Conservation (phyloP, 2,113 vertebrate species). For the Ursus arctos region DNA sequence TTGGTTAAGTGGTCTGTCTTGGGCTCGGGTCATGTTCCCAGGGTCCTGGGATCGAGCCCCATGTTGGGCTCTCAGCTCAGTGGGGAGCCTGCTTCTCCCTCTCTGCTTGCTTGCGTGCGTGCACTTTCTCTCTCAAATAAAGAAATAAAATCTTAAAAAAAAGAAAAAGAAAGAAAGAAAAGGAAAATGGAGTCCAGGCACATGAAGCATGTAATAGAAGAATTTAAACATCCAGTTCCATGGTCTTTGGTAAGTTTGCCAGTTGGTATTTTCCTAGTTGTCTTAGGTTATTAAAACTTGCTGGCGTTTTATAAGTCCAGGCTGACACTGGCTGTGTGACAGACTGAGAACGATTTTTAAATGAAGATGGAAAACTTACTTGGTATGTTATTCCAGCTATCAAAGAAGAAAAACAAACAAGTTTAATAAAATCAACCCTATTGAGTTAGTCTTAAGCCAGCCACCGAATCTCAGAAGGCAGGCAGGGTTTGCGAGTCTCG, state of each 20-base stretch:
- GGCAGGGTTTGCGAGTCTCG: not conserved
- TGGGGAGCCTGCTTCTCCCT: no score
- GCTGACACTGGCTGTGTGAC: not conserved
- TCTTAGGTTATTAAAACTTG: not conserved
- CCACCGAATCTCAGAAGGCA: not conserved
- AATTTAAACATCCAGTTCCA: not conserved
- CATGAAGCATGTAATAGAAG: not conserved
- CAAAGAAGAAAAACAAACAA: not conserved
- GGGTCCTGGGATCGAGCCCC: no score
- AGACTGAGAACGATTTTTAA: slow-evolving; percentile 21
- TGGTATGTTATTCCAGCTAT: not conserved
- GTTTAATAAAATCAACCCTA: not conserved
- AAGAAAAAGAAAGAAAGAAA: not conserved
- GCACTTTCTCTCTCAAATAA: no score
- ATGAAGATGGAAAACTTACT: not conserved
- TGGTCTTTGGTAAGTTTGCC: not conserved
- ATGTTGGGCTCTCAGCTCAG: no score
- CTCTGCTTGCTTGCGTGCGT: no score
- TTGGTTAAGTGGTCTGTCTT: no score
- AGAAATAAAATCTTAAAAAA: no score
- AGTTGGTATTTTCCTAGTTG: not conserved
- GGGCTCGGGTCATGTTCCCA: no score
- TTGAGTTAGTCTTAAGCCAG: not conserved
- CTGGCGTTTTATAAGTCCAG: not conserved
- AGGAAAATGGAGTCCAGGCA: not conserved